Percentiles rank a stretch among this genome's conserved stretches.
phyloP scores from a whole-genome alignment of 2,888 invertebrate genomes.

The Hymenopus coronatus region DNA sequence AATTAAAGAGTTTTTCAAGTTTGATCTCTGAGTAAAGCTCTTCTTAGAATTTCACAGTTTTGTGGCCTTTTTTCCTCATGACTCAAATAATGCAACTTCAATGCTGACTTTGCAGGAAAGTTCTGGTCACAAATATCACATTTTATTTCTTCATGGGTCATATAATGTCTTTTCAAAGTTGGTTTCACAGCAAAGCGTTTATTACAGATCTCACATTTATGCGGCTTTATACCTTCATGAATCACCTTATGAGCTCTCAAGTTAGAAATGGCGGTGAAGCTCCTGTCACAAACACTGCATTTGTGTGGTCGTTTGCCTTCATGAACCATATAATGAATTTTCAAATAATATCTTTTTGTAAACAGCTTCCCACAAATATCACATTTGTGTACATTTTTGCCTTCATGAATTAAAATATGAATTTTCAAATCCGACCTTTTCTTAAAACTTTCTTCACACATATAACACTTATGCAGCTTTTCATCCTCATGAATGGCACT shows the following conservation, averaged over 20 bases:
- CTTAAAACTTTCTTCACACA: not conserved
- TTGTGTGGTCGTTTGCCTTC: not conserved
- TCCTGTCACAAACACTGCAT: not conserved
- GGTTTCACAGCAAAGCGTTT: not conserved
- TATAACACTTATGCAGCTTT: not conserved
- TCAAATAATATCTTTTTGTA: not conserved
- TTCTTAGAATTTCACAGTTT: not conserved
- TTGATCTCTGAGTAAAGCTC: not conserved
- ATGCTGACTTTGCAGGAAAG: not conserved
- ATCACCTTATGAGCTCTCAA: not conserved
- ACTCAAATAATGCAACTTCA: not conserved
- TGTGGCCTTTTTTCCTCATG: not conserved
- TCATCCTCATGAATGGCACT: not conserved
- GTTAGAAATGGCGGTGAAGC: not conserved
- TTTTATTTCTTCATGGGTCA: not conserved
- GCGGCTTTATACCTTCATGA: not conserved
- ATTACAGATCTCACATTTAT: not conserved
- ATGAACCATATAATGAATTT: not conserved
- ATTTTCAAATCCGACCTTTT: not conserved
- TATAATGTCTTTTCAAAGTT: not conserved
- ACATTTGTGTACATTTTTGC: not conserved
- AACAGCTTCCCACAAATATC: not conserved
- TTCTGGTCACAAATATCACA: not conserved
- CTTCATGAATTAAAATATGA: not conserved
- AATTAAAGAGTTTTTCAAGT: not conserved